A percentile compares a stretch with the other conserved stretches of the same genome.
Conservation (phyloP, 1,140 invertebrate genomes). For the Magallana ariakensis region DNA sequence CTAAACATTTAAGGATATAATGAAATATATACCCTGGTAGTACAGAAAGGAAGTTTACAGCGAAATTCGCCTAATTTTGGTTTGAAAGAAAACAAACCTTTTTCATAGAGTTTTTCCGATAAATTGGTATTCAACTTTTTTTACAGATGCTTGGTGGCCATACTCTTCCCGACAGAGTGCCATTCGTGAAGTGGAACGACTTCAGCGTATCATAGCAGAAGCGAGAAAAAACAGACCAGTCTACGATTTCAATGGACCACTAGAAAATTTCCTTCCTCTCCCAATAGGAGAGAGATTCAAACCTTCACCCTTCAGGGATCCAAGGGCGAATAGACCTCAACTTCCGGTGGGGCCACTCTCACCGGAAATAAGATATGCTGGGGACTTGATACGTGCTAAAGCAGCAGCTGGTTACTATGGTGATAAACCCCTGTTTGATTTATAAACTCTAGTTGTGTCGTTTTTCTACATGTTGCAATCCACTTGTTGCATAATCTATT, state of each 20-base stretch:
- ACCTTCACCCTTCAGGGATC: conserved; percentile 13
- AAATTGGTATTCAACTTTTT: background rate
- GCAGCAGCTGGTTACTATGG: conserved; percentile 26
- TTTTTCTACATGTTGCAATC: conserved; percentile 22
- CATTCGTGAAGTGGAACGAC: background rate
- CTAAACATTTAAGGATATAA: too few species aligned
- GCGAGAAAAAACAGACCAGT: conserved; percentile 17
- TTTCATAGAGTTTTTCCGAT: too few species aligned
- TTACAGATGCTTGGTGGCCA: background rate
- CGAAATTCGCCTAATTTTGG: too few species aligned
- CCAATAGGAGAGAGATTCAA: conserved; percentile 11
- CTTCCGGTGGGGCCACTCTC: conserved; percentile 7
- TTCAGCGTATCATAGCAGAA: conserved; percentile 8
- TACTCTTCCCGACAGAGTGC: background rate
- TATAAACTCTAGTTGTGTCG: background rate
- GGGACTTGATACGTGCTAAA: conserved; percentile 7
- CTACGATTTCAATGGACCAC: conserved; percentile 4
- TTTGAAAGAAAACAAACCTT: too few species aligned
- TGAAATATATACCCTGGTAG: too few species aligned
- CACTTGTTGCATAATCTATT: conserved; percentile 23
- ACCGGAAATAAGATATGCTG: background rate
- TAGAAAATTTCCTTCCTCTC: background rate
- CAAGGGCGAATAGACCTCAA: background rate
- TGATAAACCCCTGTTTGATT: conserved; percentile 8
- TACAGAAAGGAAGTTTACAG: too few species aligned